Base-by-base conservation (phyloP, 2,888 invertebrate species). In the Falcaria lacertinaria region DNA sequence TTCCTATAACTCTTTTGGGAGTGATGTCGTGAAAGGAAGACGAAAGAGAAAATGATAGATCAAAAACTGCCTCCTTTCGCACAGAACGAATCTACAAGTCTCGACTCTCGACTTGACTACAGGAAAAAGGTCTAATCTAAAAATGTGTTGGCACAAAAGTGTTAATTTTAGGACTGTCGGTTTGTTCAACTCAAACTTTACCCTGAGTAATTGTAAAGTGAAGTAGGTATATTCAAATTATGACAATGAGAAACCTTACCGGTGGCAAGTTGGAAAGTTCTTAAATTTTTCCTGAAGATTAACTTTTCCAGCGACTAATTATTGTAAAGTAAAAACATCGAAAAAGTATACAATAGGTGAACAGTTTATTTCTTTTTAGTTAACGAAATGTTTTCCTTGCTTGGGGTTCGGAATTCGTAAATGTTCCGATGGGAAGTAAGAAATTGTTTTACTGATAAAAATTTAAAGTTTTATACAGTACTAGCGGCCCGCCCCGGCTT, bases 131-230 rank as follows among this genome's bases (percentile, higher is more conserved):
- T n/a, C n/a, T n/a, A n/a, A n/a, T n/a, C n/a, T n/a, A n/a, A n/a
- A n/a, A n/a, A n/a, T n/a, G n/a, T n/a, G n/a, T n/a, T n/a, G n/a
- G n/a, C n/a, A n/a, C n/a, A 50, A 54, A 57, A 50, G 50, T 47
- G 57, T 50, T 51, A 60, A 63, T 54, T 63, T 58, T 51, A 58
- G 51, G 46, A 41, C 45, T 8, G 33, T 44, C 16, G 40, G 37
- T 45, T 57, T 57, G 44, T 55, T 25, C 44, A 39, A 45, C 57
- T 15, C 3, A 19, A 19, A 19, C 19, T 19, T 1, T 19, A 19
- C 19, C 19, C 19, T 6, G 43, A 54, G 3, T 33, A 51, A 57
- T 52, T 50, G 41, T 43, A 50, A 50, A 45, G 42, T 41, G 41
- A 49, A 55, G 47, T 54, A 36, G 45, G 50, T 53, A 38, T 38